Base-by-base conservation (phyloP, 2,888 invertebrate genomes). In the Pheosia tremula region DNA sequence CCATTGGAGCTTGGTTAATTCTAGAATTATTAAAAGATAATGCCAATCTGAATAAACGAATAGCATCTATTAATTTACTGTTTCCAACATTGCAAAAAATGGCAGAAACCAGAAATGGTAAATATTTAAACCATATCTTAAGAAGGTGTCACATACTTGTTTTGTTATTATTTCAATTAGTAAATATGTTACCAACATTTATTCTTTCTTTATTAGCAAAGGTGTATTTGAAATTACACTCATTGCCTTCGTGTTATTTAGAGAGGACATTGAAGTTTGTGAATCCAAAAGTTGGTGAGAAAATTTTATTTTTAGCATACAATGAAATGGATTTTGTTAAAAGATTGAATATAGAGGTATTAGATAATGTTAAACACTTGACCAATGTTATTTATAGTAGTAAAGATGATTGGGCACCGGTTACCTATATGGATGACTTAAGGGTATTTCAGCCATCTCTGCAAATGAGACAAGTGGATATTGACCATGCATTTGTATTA, bases 51-150 rank as follows among this genome's bases (percentile, higher is more conserved):
- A 85, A 94, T 75, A 77, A 89, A 41, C 94, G 94, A 74, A 83
- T 97, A 47, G 86, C 91, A n/a, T 95, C 96, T 71, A 94, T 95
- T 65, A 96, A 96, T 86, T 88, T 98, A 68, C 87, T 99, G 3
- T 98, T 98, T 88, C 98, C 99, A 1, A 97, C 98, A 0, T 89
- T 99, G 53, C 98, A 98, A 88, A 93, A 95, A 73, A 97, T 98
- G 96, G 96, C 96, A 4, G 93, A 95, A 58, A 96, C 96, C 11
- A 95, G 94, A 36, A 97, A 97, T 86, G 98, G 98, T 11, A 93
- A 90, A 81, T 91, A 95, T 75, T 84, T 97, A n/a, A 96, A 95
- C 58, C 95, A 94, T 61, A 78, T 96, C 62, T 89, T 96, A 43
- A 90, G 95, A 78, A 85, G 68, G 50, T 61, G 87, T 5, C 82